Conservation (phyloP, 2,888 invertebrate species). For the Fragum whitleyi region DNA sequence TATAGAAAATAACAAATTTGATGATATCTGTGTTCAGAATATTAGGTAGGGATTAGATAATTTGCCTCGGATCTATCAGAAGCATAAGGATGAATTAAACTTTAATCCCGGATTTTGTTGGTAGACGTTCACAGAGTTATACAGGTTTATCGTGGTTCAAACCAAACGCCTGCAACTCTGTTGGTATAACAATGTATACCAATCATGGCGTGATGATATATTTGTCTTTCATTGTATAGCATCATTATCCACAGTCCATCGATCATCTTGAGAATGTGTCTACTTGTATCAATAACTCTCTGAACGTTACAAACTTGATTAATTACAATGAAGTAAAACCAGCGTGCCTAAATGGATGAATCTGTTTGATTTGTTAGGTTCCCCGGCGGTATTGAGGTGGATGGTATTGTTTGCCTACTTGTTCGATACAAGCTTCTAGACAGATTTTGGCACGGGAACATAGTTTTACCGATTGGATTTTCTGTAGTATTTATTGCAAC, state of each 20-base stretch:
- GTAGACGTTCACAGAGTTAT: too few species aligned
- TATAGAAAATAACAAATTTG: too few species aligned
- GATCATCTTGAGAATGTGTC: conserved; percentile 11
- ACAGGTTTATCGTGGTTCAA: too few species aligned
- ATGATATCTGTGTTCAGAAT: too few species aligned
- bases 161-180: not conserved
- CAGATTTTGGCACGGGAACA: conserved; percentile 11
- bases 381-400: not conserved
- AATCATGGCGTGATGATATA: conserved; percentile 13
- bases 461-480: conserved; percentile 14
- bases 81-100: too few species aligned
- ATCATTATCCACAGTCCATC: conserved; percentile 12
- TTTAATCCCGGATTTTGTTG: too few species aligned
- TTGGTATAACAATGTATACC: not conserved
- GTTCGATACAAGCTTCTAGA: not conserved
- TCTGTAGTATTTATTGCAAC: conserved; percentile 25
- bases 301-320: not conserved
- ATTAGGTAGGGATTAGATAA: too few species aligned
- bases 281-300: conserved; percentile 2
- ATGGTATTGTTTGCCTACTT: not conserved
- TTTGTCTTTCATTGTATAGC: conserved; percentile 20
- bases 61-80: too few species aligned
- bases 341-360: not conserved
- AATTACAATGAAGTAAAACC: conserved; percentile 1
- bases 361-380: not conserved